phyloP scores from a whole-genome alignment of 1,140 invertebrate species.

The Sycophila sp. region DNA sequence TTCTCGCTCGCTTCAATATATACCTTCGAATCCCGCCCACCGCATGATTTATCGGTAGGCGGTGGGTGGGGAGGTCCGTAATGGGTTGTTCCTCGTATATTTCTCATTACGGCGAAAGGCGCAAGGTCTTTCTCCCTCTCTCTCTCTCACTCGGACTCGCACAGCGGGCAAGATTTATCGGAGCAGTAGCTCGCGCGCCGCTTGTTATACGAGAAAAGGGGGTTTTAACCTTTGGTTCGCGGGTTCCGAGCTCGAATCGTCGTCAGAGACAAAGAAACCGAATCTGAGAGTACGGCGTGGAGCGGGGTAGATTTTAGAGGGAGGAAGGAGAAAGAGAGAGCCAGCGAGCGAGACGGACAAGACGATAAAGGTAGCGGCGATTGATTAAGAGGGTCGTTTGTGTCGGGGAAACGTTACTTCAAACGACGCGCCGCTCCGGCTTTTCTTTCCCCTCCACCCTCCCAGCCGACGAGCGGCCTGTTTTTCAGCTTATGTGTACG shows the following conservation, averaged over 20 bases:
- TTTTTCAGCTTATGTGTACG: constrained; percentile 1
- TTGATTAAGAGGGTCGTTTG: constrained; percentile 65
- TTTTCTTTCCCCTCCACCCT: not conserved
- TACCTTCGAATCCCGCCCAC: not conserved
- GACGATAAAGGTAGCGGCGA: constrained; percentile 59
- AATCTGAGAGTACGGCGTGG: not conserved
- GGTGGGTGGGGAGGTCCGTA: not conserved
- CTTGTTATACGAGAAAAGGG: constrained; percentile 34
- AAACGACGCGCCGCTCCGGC: constrained; percentile 44
- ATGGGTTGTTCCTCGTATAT: constrained; percentile 20
- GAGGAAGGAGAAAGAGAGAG: not conserved
- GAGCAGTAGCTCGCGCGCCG: constrained; percentile 47
- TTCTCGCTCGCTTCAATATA: not conserved
- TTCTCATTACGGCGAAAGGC: constrained; percentile 32
- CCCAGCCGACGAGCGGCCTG: not conserved
- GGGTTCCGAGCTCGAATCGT: not conserved
- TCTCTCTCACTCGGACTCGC: not conserved
- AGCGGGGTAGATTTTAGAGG: constrained; percentile 33
- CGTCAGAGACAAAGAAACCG: constrained; percentile 13
- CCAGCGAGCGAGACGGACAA: constrained; percentile 28
- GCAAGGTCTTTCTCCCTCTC: constrained; percentile 17
- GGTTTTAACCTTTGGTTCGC: constrained; percentile 46
- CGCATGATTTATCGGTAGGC: constrained; percentile 3
- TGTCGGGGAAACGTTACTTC: constrained; percentile 56
- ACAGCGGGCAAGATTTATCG: constrained; percentile 52